Evolutionary conservation across 2,113 vertebrate species (phyloP).

Genomic region (Phrynosoma platyrhinos): DNA sequence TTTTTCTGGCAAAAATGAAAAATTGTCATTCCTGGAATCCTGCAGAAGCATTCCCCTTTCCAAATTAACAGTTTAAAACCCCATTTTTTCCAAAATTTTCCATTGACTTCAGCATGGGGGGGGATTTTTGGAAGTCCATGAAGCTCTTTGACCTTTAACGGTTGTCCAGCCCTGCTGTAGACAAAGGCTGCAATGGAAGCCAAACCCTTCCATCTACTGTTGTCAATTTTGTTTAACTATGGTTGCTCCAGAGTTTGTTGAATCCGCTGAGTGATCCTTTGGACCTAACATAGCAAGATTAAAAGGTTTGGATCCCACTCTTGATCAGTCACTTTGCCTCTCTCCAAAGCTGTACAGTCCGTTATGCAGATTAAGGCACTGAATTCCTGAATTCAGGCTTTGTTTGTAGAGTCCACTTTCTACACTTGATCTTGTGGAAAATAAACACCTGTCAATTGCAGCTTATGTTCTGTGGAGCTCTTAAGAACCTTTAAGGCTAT

Average conservation of each 20-base stretch:
- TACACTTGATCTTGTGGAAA: neutral
- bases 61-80: too few species aligned
- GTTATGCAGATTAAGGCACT: neutral
- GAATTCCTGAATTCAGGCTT: conserved; percentile 30
- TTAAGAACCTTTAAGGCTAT: conserved; percentile 29
- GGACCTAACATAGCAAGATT: neutral
- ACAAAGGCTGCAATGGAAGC: neutral
- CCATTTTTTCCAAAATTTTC: too few species aligned
- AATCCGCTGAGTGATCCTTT: neutral
- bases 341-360: neutral
- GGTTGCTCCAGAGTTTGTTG: neutral
- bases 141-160: too few species aligned
- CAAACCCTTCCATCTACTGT: neutral
- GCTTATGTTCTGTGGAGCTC: neutral
- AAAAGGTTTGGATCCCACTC: neutral
- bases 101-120: too few species aligned
- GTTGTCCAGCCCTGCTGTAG: neutral
- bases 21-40: too few species aligned
- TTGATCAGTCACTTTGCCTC: neutral
- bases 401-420: neutral
- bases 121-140: too few species aligned
- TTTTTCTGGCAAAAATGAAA: too few species aligned
- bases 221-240: neutral
- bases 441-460: conserved; percentile 20
- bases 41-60: too few species aligned